phyloP scores from a whole-genome alignment of 2,888 invertebrate species.

The Sisyra terminalis region DNA sequence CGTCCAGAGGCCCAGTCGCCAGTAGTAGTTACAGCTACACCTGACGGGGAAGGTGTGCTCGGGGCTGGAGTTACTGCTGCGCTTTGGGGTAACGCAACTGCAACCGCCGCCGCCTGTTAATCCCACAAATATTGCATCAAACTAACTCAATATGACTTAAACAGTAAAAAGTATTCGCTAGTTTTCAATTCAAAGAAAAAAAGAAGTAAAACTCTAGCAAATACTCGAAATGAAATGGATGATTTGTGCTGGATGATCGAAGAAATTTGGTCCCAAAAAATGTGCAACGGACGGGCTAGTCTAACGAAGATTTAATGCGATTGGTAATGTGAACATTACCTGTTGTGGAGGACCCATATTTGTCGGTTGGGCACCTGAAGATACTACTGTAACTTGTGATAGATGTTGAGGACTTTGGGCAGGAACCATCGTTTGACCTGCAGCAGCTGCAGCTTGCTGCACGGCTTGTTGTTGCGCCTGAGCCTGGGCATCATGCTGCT shows the following conservation, averaged over 20 bases:
- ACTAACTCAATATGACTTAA: neutral
- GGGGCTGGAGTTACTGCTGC: slow-evolving; percentile 1
- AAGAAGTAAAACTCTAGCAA: neutral
- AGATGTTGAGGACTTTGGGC: slow-evolving; percentile 30
- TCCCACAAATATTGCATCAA: neutral
- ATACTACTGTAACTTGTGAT: slow-evolving; percentile 24
- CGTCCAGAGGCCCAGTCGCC: slow-evolving; percentile 57
- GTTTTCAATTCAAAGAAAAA: neutral
- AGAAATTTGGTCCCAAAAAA: neutral
- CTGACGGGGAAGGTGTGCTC: neutral
- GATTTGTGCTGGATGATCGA: neutral
- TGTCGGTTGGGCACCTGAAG: slow-evolving; percentile 17
- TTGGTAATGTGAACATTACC: slow-evolving; percentile 19
- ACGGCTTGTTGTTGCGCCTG: slow-evolving; percentile 20
- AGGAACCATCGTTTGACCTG: slow-evolving; percentile 25
- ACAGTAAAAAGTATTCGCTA: neutral
- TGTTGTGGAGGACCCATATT: slow-evolving; percentile 33
- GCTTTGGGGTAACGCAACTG: neutral
- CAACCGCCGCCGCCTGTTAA: slow-evolving; percentile 2
- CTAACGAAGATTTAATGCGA: neutral
- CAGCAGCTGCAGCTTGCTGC: slow-evolving; percentile 27
- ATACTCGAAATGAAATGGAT: neutral
- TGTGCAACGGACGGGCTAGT: slow-evolving; percentile 3
- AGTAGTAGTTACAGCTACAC: neutral
- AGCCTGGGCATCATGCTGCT: slow-evolving; percentile 15